Evolutionary conservation across 2,888 invertebrate genomes (phyloP), one percentile per base, ranked within the genome.

Genomic region (Tricholauxania praeusta): DNA sequence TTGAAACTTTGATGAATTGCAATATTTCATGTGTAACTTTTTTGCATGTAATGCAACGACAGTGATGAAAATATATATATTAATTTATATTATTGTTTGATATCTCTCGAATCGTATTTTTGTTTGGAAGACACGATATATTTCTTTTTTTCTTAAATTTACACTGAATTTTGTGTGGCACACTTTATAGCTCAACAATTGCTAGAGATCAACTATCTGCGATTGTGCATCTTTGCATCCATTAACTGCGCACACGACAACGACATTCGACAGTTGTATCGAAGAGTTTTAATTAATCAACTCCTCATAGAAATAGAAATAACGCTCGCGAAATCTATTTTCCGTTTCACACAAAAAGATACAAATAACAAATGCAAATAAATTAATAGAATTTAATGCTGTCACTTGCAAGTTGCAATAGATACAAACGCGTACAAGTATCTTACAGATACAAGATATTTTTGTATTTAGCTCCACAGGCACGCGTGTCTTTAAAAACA

Each of bases 401-500:
- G 57, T 57, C 39, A 39, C 39, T 39, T 39, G 39, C 39, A 39
- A 39, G 39, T 39, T 39, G 39, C 39, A 39, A 2, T 39, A 39
- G 39, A 39, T 39, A 39, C 39, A 39, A 39, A 39, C 39, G 39
- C 39, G 39, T 39, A 39, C 39, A 39, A 39, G 64, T 64, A 51
- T 64, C 59, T 39, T 59, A 48, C 59, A 17, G 55, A 39, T 39
- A 39, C 39, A 39, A 5, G 39, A 52, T 69, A 69, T 69, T 60
- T 69, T 69, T 60, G 68, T 57, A 59, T 22, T 49, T 69, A 15
- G 17, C 19, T 32, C 49, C 51, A 22, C 62, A 19, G 60, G 62
- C 70, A 62, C 51, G 52, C 62, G 60, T 14, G n/a, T 28, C 62
- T 22, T 39, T 7, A 47, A 12, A 62, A 22, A 53, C 70, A 62